Conservation (phyloP, 2,797 vertebrate genomes). For the Botia almorhae region DNA sequence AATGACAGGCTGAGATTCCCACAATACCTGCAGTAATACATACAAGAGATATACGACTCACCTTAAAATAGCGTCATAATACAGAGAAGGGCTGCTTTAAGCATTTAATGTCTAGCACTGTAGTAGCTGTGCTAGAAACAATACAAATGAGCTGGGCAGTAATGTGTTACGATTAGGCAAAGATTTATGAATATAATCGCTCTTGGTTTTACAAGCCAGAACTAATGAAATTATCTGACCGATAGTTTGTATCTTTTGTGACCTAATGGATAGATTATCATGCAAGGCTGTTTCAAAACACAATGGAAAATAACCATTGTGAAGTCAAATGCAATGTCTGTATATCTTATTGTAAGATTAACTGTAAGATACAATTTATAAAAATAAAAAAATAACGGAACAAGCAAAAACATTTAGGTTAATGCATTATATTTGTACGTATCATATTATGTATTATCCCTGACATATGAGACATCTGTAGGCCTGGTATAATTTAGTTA, state of each 20-base stretch:
- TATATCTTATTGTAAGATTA: too few relatives aligned
- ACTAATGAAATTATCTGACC: background rate
- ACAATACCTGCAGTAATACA: slow-evolving; percentile 29
- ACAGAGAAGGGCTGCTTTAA: too few relatives aligned
- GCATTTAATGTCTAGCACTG: background rate
- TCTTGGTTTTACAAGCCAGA: background rate
- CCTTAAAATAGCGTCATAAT: background rate
- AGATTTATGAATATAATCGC: background rate
- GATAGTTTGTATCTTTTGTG: background rate
- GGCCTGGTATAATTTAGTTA: slow-evolving; percentile 1
- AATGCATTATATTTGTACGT: background rate
- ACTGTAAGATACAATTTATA: too few relatives aligned
- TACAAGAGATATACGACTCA: background rate
- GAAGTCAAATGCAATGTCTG: too few relatives aligned
- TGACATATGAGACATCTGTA: slow-evolving; percentile 2
- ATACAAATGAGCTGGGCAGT: background rate
- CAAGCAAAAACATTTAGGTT: background rate
- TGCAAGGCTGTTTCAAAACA: background rate
- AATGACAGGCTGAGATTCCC: slow-evolving; percentile 41
- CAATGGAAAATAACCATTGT: background rate
- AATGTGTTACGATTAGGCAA: background rate
- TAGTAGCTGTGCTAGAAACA: background rate
- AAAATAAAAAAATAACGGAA: too few relatives aligned
- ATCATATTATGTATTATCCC: background rate
- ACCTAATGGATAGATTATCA: background rate